These are phyloP conservation scores for Indicator maculatus DNA, from an alignment of 2,113 vertebrate genomes.

Conservation along the genomic window DNA sequence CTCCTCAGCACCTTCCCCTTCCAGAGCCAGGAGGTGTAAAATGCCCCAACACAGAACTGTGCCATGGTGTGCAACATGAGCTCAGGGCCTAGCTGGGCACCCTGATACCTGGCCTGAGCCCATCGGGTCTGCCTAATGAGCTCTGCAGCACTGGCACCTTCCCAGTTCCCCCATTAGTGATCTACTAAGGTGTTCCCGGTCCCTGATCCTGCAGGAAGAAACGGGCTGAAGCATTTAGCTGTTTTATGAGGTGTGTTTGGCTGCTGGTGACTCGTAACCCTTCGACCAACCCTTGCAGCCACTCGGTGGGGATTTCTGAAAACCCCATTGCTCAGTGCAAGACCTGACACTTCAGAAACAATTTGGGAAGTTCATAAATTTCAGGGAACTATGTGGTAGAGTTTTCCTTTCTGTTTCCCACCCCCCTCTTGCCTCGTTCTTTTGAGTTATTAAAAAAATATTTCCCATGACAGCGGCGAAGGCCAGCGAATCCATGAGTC, in stretches of 20 bases:
- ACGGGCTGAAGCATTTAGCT: background rate
- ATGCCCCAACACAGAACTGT: background rate
- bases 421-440: background rate
- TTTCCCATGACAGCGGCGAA: constrained; percentile 54
- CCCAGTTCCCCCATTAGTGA: background rate
- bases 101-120: background rate
- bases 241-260: background rate
- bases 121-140: constrained; percentile 7
- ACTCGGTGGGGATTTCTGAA: background rate
- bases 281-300: background rate
- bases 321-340: background rate
- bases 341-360: background rate
- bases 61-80: rapidly evolving
- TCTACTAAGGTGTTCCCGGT: background rate
- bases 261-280: background rate
- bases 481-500: constrained; percentile 57
- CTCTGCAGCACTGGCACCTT: background rate
- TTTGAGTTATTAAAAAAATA: constrained; percentile 59
- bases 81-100: background rate
- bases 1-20: background rate
- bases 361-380: background rate
- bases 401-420: constrained; percentile 25
- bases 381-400: background rate
- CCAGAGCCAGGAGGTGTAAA: background rate
- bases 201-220: background rate